Evolutionary conservation across 2,797 vertebrate genomes (phyloP).

Genomic region (Schizothorax lantsangensis): DNA sequence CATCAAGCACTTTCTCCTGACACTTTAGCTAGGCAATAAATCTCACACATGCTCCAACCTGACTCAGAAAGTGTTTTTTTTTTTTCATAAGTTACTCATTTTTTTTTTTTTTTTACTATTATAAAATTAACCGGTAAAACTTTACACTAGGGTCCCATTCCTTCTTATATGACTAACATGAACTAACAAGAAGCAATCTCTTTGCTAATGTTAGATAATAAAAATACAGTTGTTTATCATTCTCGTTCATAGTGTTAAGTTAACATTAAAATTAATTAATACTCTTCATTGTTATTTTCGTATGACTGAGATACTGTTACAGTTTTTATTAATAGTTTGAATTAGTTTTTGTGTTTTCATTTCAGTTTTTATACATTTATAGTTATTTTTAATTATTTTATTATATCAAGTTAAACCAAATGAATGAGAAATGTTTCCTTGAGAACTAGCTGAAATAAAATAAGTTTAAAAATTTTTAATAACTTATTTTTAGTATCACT

Average conservation of each 20-base stretch:
- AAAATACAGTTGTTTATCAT: background rate
- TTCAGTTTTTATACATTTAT: background rate
- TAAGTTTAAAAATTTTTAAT: background rate
- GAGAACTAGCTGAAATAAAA: background rate
- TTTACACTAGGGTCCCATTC: background rate
- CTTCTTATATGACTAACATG: background rate
- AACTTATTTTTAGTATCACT: background rate
- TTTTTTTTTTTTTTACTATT: background rate
- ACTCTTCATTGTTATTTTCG: background rate
- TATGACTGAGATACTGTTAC: background rate
- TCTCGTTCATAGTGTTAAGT: background rate
- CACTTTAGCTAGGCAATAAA: background rate
- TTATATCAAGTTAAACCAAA: background rate
- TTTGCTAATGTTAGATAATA: background rate
- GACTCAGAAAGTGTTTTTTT: background rate
- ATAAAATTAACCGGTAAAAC: background rate
- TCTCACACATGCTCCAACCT: background rate
- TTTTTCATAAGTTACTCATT: too few relatives aligned
- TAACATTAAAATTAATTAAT: background rate
- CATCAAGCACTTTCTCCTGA: constrained; percentile 45
- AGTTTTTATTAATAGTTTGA: background rate
- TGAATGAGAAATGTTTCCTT: background rate
- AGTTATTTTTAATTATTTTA: background rate
- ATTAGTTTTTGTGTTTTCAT: background rate
- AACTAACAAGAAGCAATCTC: background rate